Conservation (phyloP, 2,113 vertebrate genomes). For the Lophochroa leadbeateri region DNA sequence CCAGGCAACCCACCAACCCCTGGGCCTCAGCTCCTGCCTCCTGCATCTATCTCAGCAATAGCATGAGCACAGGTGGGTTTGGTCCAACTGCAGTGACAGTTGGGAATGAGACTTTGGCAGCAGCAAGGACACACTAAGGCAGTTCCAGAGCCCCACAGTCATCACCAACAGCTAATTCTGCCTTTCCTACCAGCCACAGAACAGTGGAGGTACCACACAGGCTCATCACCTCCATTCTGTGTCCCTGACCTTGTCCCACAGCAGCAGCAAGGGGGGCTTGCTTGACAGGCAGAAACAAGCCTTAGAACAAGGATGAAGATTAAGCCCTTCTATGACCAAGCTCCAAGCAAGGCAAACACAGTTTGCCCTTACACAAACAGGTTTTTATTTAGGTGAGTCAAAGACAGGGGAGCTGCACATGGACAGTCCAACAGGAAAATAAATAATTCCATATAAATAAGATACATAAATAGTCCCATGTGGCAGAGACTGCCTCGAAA, state of each 20-base stretch:
- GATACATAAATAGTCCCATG: slow-evolving; percentile 61
- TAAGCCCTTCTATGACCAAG: background rate
- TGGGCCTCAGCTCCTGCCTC: background rate
- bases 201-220: background rate
- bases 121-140: background rate
- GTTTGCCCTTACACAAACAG: slow-evolving; percentile 43
- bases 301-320: background rate
- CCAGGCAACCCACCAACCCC: background rate
- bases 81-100: background rate
- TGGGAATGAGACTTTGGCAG: background rate
- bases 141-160: background rate
- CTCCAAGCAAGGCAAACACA: background rate
- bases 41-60: background rate
- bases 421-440: slow-evolving; percentile 50
- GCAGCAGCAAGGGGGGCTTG: background rate
- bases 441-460: slow-evolving; percentile 72
- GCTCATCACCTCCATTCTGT: background rate
- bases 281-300: background rate
- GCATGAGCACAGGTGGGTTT: background rate
- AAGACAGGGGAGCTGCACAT: slow-evolving; percentile 3
- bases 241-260: background rate
- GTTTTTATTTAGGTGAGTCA: slow-evolving; percentile 19
- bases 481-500: slow-evolving; percentile 44
- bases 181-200: background rate
- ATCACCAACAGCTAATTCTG: background rate